Conservation (phyloP, 1,140 invertebrate genomes). For the Drosophila grimshawi region DNA sequence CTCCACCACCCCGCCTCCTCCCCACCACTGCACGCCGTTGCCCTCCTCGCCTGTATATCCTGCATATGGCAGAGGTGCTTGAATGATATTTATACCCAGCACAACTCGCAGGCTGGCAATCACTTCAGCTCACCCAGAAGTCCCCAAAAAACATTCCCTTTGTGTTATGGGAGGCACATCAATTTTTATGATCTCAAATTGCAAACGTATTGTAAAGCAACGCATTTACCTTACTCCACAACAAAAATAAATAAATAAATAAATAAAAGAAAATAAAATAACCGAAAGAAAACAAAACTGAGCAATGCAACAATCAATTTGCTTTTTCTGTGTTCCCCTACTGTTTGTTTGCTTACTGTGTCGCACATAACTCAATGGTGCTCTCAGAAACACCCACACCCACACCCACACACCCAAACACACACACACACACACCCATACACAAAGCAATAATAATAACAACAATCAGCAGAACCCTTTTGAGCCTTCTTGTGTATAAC, state of each 20-base stretch:
- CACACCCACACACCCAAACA: conserved; percentile 4
- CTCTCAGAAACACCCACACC: conserved; percentile 20
- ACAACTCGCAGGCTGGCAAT: conserved; percentile 31
- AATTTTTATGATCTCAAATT: conserved; percentile 81
- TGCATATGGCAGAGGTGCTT: conserved; percentile 36
- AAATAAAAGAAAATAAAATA: too few species aligned
- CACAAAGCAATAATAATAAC: conserved; percentile 46
- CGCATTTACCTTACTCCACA: conserved; percentile 4
- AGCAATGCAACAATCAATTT: conserved; percentile 81
- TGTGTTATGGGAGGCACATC: conserved; percentile 45
- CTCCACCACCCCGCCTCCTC: not conserved
- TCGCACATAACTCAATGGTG: conserved; percentile 73
- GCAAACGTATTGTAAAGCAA: conserved; percentile 59
- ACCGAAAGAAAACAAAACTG: conserved; percentile 26
- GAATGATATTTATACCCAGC: conserved; percentile 72
- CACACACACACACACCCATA: conserved; percentile 22
- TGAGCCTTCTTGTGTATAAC: conserved; percentile 65
- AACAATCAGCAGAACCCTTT: conserved; percentile 79
- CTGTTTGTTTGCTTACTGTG: conserved; percentile 68
- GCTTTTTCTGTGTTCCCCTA: conserved; percentile 50
- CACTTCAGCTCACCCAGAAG: conserved; percentile 38
- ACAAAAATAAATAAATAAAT: not conserved
- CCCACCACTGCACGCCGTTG: conserved; percentile 46
- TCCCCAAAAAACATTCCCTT: not conserved
- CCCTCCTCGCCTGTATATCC: not conserved